Evolutionary conservation across 2,797 vertebrate species (phyloP).

Genomic region (Scolopax rusticola): DNA sequence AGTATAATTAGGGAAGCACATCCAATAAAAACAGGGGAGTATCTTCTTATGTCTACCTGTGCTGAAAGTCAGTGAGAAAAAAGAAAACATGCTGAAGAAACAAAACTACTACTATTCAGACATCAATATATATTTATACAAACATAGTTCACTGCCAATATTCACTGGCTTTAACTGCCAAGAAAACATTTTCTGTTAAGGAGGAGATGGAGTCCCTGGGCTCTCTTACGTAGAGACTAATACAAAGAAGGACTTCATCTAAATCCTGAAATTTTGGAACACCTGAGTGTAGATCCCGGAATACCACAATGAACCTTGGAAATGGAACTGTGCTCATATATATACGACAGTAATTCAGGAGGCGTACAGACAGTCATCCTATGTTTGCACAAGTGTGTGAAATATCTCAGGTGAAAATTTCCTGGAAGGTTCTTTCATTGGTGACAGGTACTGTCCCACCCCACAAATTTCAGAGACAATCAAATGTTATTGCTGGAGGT

Average conservation of each 20-base stretch:
- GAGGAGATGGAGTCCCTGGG: neutral
- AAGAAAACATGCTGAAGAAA: constrained; percentile 40
- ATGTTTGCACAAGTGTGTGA: neutral
- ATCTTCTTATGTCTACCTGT: constrained; percentile 6
- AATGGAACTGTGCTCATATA: neutral
- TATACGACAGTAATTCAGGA: neutral
- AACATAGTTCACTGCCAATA: neutral
- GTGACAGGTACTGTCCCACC: neutral
- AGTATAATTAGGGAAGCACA: neutral
- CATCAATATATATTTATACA: constrained; percentile 14
- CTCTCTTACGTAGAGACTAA: neutral
- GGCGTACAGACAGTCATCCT: neutral
- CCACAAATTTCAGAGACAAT: neutral
- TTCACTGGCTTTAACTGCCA: neutral
- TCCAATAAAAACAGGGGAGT: constrained; percentile 8
- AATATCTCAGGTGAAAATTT: neutral
- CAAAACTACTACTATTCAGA: constrained; percentile 30
- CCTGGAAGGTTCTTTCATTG: neutral
- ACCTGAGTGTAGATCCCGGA: neutral
- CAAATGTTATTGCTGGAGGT: neutral
- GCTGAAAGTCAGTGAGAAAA: constrained; percentile 22
- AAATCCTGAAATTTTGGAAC: neutral
- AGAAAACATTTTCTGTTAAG: constrained; percentile 19
- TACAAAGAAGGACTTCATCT: constrained; percentile 25
- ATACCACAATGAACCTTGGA: neutral